Conservation (phyloP, 2,113 vertebrate species). For the Petroica traversi region DNA sequence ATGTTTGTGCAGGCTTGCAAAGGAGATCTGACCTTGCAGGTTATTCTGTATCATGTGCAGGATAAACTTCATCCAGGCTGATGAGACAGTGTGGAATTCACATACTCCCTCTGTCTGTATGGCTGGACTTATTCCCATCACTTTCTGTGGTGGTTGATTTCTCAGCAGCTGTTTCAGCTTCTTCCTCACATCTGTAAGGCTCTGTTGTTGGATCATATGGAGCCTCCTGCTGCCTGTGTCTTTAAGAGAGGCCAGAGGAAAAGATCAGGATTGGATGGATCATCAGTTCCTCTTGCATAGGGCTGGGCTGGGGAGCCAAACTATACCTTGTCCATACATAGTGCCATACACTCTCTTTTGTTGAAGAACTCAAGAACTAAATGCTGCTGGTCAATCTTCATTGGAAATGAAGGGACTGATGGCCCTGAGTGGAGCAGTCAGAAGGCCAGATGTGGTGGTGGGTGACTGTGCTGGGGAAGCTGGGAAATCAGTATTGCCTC, state of each 20-base stretch:
- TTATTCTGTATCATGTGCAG: background rate
- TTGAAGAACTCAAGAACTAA: background rate
- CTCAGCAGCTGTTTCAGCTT: background rate
- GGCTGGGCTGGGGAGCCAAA: background rate
- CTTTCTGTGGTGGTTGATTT: background rate
- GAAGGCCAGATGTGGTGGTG: background rate
- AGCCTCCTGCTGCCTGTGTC: background rate
- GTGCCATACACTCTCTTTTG: background rate
- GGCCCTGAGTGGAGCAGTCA: background rate
- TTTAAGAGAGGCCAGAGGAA: background rate
- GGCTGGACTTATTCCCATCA: background rate
- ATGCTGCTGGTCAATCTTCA: background rate
- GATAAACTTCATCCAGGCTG: background rate
- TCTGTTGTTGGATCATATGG: background rate
- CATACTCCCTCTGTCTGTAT: background rate
- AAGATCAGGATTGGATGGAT: background rate
- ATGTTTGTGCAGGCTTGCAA: accelerated
- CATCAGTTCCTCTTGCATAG: background rate
- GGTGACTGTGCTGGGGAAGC: background rate
- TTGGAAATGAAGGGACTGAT: background rate
- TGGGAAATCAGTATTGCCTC: background rate
- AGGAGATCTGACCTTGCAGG: background rate
- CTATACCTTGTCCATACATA: background rate
- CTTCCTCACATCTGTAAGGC: background rate
- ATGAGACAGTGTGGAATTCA: background rate